Conservation (phyloP, 2,113 vertebrate species). For the Bolborhynchus lineola region DNA sequence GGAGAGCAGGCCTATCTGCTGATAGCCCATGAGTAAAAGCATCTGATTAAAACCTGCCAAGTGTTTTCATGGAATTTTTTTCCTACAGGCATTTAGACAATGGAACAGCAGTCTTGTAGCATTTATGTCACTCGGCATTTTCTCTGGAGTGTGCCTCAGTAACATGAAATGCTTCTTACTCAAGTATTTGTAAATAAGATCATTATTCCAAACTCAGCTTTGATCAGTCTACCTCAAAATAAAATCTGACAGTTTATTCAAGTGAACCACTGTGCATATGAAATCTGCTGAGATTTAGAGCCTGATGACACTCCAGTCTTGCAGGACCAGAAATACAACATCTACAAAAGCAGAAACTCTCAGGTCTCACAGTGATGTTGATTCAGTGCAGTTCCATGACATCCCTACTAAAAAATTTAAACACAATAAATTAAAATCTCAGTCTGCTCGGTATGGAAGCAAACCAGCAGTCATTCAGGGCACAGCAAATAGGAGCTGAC, state of each 20-base stretch:
- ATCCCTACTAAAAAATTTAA: conserved; percentile 46
- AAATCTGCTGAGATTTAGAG: background rate
- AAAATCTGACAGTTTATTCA: conserved; percentile 23
- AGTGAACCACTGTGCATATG: background rate
- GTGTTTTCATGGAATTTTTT: background rate
- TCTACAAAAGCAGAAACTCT: background rate
- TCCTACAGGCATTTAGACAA: background rate
- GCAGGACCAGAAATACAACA: background rate
- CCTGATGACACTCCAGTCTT: background rate
- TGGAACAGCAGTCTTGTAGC: background rate
- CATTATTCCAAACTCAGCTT: conserved; percentile 30
- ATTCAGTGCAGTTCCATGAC: conserved; percentile 22
- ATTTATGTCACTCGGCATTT: conserved; percentile 23
- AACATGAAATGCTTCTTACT: conserved; percentile 18
- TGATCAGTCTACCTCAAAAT: conserved; percentile 27
- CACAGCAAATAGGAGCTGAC: background rate
- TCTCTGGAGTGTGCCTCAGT: background rate
- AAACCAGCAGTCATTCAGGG: conserved; percentile 3
- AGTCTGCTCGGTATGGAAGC: background rate
- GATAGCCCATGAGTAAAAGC: background rate
- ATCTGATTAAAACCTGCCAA: background rate
- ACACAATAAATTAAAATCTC: conserved; percentile 43
- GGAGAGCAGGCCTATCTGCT: background rate
- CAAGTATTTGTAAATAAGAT: conserved; percentile 32
- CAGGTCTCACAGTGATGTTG: background rate